Evolutionary conservation across 2,797 vertebrate genomes (phyloP).

Genomic region (Danionella dracula): DNA sequence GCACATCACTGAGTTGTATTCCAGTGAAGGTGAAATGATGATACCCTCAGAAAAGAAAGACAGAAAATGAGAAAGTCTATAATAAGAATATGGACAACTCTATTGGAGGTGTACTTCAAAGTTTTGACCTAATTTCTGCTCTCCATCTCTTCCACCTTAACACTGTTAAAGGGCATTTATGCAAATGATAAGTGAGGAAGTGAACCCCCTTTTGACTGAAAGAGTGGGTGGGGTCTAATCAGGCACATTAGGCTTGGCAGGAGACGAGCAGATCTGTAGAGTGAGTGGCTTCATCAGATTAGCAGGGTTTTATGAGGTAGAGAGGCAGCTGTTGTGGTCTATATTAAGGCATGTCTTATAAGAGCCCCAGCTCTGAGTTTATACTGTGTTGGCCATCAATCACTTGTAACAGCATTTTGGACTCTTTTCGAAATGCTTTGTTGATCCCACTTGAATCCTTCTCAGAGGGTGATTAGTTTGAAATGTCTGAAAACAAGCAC

Average conservation of each 20-base stretch:
- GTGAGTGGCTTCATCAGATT: conserved; percentile 28
- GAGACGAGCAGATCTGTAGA: background rate
- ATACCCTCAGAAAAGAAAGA: too few relatives aligned
- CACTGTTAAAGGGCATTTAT: conserved; percentile 33
- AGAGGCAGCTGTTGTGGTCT: conserved; percentile 29
- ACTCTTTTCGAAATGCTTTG: background rate
- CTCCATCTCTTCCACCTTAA: conserved; percentile 11
- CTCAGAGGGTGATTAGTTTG: conserved; percentile 6
- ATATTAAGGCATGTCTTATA: conserved; percentile 35
- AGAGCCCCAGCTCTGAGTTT: conserved; percentile 1
- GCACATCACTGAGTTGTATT: too few relatives aligned
- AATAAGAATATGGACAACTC: conserved; percentile 45
- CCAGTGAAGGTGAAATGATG: conserved; percentile 12
- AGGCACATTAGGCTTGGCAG: background rate
- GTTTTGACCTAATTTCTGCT: conserved; percentile 34
- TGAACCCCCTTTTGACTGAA: background rate
- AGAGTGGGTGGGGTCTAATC: conserved; percentile 7
- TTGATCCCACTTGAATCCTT: conserved; percentile 3
- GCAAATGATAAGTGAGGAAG: conserved; percentile 15
- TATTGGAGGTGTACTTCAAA: background rate
- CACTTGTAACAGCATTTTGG: conserved; percentile 29
- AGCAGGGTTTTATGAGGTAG: conserved; percentile 21
- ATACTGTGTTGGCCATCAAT: conserved; percentile 26
- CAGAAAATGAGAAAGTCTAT: conserved; percentile 47
- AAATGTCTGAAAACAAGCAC: background rate